phyloP scores from a whole-genome alignment of 2,797 vertebrate species.

The Pteronotus mesoamericanus region DNA sequence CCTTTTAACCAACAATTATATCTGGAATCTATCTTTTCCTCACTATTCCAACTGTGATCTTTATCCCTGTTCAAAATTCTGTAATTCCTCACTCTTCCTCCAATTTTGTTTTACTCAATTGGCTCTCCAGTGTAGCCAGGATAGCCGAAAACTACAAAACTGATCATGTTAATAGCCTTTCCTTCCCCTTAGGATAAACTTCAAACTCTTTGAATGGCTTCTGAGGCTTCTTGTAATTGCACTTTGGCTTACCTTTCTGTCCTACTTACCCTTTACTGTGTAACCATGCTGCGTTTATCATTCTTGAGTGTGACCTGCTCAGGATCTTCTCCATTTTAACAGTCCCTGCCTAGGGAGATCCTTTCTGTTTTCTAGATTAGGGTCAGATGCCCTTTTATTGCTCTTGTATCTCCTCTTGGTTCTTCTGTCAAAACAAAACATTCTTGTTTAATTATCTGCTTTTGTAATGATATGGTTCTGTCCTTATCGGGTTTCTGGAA shows the following conservation, averaged over 20 bases:
- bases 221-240: neutral
- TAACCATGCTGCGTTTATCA: neutral
- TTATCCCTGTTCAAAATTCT: neutral
- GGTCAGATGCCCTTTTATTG: neutral
- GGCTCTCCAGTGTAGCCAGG: neutral
- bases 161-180: neutral
- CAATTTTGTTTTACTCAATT: slow-evolving; percentile 5
- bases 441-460: slow-evolving; percentile 6
- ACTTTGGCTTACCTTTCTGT: neutral
- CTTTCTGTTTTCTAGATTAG: neutral
- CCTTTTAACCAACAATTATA: neutral
- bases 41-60: neutral
- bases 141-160: neutral
- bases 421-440: slow-evolving; percentile 23
- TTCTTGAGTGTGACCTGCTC: neutral
- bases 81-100: neutral
- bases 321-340: neutral
- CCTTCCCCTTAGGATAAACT: neutral
- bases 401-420: neutral
- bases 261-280: neutral
- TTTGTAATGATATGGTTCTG: neutral
- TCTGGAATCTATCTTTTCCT: neutral
- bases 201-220: neutral
- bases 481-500: neutral
- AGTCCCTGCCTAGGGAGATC: neutral